These are phyloP conservation scores for Apodemus speciosus DNA, from an alignment of 2,113 vertebrate genomes.

Conservation along the genomic window DNA sequence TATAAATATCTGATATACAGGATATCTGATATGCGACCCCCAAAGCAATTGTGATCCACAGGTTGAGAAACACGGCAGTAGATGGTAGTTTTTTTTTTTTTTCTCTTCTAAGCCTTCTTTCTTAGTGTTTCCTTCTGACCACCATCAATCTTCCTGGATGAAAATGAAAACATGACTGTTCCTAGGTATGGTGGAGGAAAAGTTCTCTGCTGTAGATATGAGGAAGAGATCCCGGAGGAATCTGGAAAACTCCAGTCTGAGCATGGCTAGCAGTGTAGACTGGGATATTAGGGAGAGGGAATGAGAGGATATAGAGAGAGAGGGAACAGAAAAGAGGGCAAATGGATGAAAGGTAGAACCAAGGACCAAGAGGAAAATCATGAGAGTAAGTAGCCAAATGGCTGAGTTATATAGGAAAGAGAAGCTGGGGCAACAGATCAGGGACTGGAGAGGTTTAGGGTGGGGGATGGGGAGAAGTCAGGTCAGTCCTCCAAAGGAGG, in stretches of 20 bases:
- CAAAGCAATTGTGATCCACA: neutral
- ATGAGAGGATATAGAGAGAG: neutral
- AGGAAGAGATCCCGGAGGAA: neutral
- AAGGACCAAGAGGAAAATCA: neutral
- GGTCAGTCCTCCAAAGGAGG: neutral
- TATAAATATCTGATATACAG: neutral
- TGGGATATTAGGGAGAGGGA: neutral
- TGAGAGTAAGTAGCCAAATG: neutral
- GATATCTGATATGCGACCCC: neutral
- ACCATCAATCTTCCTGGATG: neutral
- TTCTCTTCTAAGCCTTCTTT: neutral
- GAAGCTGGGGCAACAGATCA: neutral
- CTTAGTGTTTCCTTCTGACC: neutral
- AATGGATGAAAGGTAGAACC: neutral
- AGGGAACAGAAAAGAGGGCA: neutral
- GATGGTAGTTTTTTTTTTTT: neutral
- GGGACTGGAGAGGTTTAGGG: neutral
- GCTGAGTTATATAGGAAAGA: neutral
- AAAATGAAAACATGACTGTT: neutral
- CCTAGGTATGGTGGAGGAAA: neutral
- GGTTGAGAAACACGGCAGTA: neutral
- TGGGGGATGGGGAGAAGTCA: neutral
- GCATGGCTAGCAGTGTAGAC: neutral
- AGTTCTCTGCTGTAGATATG: neutral
- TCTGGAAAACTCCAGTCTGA: neutral